These are phyloP conservation scores for Noctua janthina DNA, from an alignment of 2,888 invertebrate species.

Conservation along the genomic window DNA sequence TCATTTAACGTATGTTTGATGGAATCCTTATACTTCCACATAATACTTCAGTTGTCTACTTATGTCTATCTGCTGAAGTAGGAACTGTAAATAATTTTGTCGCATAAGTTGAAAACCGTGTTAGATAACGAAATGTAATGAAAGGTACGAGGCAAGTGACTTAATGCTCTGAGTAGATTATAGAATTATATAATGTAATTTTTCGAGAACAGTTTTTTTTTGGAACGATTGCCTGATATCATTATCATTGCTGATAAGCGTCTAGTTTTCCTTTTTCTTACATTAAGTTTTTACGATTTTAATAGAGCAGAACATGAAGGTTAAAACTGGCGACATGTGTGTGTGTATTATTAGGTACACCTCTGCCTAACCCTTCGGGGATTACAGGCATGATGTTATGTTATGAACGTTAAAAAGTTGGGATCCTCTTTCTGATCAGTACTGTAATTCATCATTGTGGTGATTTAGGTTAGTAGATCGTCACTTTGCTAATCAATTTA, in stretches of 20 bases:
- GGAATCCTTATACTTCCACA: neutral
- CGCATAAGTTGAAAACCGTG: conserved; percentile 18
- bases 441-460: neutral
- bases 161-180: neutral
- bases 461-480: neutral
- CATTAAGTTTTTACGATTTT: neutral
- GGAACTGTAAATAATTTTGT: conserved; percentile 30
- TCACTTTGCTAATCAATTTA: neutral
- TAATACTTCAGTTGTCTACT: conserved; percentile 9
- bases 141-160: neutral
- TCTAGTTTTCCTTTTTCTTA: neutral
- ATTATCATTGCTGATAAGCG: neutral
- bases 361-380: too few relatives aligned
- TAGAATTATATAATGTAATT: neutral
- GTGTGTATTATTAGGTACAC: too few relatives aligned
- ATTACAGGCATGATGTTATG: too few relatives aligned
- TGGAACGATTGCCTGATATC: too few relatives aligned
- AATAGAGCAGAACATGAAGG: too few relatives aligned
- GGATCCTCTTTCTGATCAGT: neutral
- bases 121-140: neutral
- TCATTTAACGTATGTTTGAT: neutral
- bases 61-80: neutral
- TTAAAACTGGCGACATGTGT: too few relatives aligned
- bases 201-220: neutral
- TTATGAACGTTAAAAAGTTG: neutral